These are phyloP conservation scores for Ophiothrix spiculata DNA, from an alignment of 35 echinoderm and acorn worm species.

Conservation along the genomic window DNA sequence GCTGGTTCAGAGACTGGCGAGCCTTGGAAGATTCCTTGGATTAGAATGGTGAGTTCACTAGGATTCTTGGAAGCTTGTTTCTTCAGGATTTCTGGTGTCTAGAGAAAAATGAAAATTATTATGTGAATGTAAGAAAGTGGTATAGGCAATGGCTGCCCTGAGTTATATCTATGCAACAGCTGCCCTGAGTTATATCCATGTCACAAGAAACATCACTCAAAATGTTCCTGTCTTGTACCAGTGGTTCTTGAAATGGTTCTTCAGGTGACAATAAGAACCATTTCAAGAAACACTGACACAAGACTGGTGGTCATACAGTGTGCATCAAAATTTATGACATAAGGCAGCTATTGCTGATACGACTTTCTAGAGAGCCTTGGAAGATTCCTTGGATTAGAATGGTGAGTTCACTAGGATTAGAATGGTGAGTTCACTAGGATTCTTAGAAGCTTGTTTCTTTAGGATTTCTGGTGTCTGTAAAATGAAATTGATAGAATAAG, in stretches of 20 bases:
- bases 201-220: background rate
- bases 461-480: background rate
- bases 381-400: conserved; percentile 35
- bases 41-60: background rate
- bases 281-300: background rate
- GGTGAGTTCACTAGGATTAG: too few relatives aligned
- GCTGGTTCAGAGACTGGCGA: background rate
- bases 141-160: background rate
- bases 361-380: conserved; percentile 11
- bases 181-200: too few relatives aligned
- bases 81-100: background rate
- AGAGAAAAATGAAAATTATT: background rate
- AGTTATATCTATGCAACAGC: too few relatives aligned
- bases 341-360: background rate
- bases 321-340: background rate
- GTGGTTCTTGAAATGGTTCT: too few relatives aligned
- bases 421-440: background rate
- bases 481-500: too few relatives aligned
- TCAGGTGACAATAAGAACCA: background rate
- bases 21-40: conserved; percentile 36
- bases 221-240: too few relatives aligned
- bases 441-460: background rate
- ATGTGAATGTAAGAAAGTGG: background rate
- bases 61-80: background rate
- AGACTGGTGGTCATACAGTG: background rate